A percentile compares a stretch with the other conserved stretches of the same genome.
Evolutionary conservation across 2,797 vertebrate genomes (phyloP).

Genomic region (Euphonia xanthogaster): DNA sequence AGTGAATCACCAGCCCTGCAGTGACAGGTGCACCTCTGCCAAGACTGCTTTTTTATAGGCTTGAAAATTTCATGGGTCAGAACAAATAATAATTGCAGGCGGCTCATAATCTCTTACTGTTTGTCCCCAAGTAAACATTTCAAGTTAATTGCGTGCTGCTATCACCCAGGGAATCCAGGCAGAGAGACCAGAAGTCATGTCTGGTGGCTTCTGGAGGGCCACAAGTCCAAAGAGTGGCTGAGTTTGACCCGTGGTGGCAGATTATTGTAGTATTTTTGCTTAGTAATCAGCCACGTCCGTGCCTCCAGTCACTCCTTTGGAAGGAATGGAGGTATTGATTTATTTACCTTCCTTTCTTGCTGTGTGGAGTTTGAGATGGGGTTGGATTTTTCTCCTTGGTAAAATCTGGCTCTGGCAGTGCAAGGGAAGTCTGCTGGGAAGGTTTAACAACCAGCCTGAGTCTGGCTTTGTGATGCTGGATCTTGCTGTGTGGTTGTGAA

Average conservation of each 20-base stretch:
- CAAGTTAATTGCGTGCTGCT: background rate
- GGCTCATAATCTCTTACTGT: background rate
- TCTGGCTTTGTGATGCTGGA: background rate
- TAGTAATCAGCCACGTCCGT: background rate
- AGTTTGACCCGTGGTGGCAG: background rate
- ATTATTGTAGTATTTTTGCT: background rate
- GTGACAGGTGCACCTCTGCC: background rate
- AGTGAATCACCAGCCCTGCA: conserved; percentile 5
- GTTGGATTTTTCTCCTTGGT: background rate
- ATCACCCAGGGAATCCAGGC: fast-evolving
- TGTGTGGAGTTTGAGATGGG: background rate
- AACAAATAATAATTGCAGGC: background rate
- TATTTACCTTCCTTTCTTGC: background rate
- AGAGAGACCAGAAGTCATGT: background rate
- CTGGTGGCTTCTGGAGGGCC: background rate
- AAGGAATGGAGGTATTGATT: background rate
- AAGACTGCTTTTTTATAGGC: background rate
- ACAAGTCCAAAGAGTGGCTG: background rate
- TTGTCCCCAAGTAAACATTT: background rate
- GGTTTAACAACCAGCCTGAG: background rate
- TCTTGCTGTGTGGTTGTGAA: background rate
- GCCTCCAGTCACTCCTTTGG: background rate
- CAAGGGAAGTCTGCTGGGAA: background rate
- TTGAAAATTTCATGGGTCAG: background rate
- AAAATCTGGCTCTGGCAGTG: background rate